Conservation (phyloP, 2,888 invertebrate species). For the Bugula neritina region DNA sequence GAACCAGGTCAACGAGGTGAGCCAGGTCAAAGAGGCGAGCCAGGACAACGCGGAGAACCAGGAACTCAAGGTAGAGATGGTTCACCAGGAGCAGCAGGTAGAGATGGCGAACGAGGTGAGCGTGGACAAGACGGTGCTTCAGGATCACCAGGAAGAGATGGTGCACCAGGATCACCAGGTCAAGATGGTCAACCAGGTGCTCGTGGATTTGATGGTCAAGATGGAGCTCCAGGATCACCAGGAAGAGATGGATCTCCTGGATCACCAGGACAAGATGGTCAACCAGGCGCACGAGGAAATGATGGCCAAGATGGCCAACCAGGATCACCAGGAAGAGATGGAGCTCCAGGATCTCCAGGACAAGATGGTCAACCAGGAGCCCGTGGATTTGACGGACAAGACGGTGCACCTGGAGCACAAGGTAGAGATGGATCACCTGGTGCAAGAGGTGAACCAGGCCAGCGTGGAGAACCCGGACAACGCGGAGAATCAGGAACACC, state of each 20-base stretch:
- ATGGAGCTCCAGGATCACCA: slow-evolving; percentile 1
- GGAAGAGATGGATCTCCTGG: not conserved
- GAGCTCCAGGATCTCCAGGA: not conserved
- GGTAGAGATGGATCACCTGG: slow-evolving; percentile 19
- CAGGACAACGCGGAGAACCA: not conserved
- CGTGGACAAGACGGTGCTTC: not conserved
- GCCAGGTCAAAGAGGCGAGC: not conserved
- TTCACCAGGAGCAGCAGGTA: not conserved
- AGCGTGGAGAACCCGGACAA: not conserved
- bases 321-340: not conserved
- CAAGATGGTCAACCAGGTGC: not conserved
- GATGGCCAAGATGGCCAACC: slow-evolving; percentile 7
- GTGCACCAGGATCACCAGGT: slow-evolving; percentile 7
- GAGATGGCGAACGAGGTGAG: not conserved
- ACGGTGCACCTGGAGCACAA: not conserved
- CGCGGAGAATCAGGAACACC: slow-evolving; percentile 24
- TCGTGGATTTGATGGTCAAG: slow-evolving; percentile 16
- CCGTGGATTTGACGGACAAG: not conserved
- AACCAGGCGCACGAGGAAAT: not conserved
- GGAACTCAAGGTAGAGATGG: not conserved
- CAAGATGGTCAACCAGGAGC: slow-evolving; percentile 2
- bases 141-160: slow-evolving; percentile 8
- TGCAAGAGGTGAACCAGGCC: slow-evolving; percentile 6
- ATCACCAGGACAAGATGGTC: not conserved
- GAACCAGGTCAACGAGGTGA: slow-evolving; percentile 13